Evolutionary conservation across 2,888 invertebrate genomes (phyloP), one percentile per base, ranked within the genome.

Genomic region (Drosophila leonis): DNA sequence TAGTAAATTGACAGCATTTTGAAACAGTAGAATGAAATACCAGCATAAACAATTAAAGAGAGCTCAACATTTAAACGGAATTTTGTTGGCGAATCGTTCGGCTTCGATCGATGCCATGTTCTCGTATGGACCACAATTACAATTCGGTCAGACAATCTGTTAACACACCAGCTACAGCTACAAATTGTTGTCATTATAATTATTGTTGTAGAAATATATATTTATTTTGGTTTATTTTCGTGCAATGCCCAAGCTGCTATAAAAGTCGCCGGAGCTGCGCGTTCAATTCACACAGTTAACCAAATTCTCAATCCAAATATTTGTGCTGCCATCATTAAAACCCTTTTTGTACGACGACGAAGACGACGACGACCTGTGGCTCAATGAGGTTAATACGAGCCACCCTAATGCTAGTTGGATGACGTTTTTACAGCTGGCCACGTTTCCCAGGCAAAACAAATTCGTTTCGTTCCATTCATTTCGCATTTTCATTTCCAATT

Each of bases 51-150:
- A 83, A 89, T 86, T 78, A 87, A 69, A 72, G 61, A 56, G 76
- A 51, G 52, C 62, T 60, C 73, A 85, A 75, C 88, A 87, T 82
- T 87, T 89, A 87, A 87, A 84, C 87, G 87, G 85, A 89, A 89
- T 84, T 84, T 89, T 78, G 88, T 84, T 84, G 75, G 39, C 10
- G 29, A 62, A 83, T 88, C 86, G 27, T 41, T 31, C 13, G 29
- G 49, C 55, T 41, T 7, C 41, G 60, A 80, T 78, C 76, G 48
- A 48, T 80, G 13, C 12, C 60, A 54, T 65, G 64, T 63, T 20
- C 39, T n/a, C 37, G 37, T 24, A 15, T 51, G 33, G 18, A 18
- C 10, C 18, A 13, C 46, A 51, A 65, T 41, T 54, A 52, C 33
- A 59, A 33, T 27, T 42, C 39, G 59, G 37, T 41, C 60, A 10